phyloP scores from a whole-genome alignment of 1,140 invertebrate genomes.

The Drosophila lacteicornis region DNA sequence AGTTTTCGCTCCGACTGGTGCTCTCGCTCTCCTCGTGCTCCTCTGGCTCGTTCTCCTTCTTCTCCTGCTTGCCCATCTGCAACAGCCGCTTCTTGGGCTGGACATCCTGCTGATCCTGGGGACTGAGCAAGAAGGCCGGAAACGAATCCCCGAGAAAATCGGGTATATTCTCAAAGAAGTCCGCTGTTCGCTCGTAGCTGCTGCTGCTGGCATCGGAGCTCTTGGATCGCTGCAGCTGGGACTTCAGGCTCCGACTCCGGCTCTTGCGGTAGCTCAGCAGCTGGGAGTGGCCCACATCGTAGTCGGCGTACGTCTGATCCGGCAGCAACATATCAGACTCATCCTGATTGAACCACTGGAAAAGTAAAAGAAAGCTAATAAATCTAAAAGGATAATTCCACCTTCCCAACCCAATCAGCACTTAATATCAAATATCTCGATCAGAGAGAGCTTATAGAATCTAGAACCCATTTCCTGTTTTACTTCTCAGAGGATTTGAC shows the following conservation, averaged over 20 bases:
- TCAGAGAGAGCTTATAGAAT: background rate
- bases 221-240: slow-evolving; percentile 41
- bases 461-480: background rate
- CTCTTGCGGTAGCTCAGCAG: slow-evolving; percentile 61
- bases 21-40: slow-evolving; percentile 34
- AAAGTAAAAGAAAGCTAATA: background rate
- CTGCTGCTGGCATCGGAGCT: slow-evolving; percentile 52
- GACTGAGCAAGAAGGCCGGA: slow-evolving; percentile 58
- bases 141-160: slow-evolving; percentile 72
- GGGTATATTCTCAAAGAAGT: slow-evolving; percentile 83
- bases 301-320: slow-evolving; percentile 88
- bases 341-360: slow-evolving; percentile 61
- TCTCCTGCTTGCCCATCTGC: background rate
- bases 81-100: background rate
- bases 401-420: no score
- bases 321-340: slow-evolving; percentile 87
- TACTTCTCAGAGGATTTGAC: background rate
- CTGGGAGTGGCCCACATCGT: slow-evolving; percentile 58
- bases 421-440: background rate
- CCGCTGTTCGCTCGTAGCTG: slow-evolving; percentile 69
- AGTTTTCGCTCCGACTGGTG: slow-evolving; percentile 51
- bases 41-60: background rate
- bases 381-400: no score
- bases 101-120: slow-evolving; percentile 27
- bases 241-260: slow-evolving; percentile 32